Evolutionary conservation across 2,797 vertebrate genomes (phyloP), one percentile per base, ranked within the genome.

Genomic region (Botia almorhae): DNA sequence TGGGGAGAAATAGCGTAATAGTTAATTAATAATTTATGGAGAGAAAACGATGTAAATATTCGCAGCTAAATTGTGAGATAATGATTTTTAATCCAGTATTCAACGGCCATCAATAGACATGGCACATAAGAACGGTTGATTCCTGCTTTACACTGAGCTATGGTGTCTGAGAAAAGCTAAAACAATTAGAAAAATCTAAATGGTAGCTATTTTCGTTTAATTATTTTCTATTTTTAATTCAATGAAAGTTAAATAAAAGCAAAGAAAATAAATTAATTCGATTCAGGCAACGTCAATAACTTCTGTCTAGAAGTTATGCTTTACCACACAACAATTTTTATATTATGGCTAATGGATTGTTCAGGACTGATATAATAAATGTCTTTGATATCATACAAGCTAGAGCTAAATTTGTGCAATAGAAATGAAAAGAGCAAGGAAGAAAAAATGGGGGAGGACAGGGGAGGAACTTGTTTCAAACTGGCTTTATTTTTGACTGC

Each of bases 321-420:
- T 68, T 46, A 58, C 36, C 0, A 0, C 17, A 48, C 21, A 33
- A 1, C n/a, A 60, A 60, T 50, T 11, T 17, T 29, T 69, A n/a
- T 50, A 21, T 69, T 36, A 39, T 50, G 43, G 76, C 60, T 60
- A 78, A 78, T 77, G 53, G 53, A 77, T 60, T 78, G 29, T 69
- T 77, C 7, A 21, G 53, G 17, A 53, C 17, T 6, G 2, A 53
- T 26, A 26, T 26, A 26, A 26, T 26, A 26, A 26, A 26, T 26
- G 23, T 26, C 23, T 26, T 26, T 26, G 23, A 26, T 26, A 26
- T 26, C 23, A 26, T 26, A 26, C 23, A 26, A 33, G 33, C 33
- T 33, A 5, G 0, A 33, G 33, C 33, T 26, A 33, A 33, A 33
- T 3, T 33, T 33, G 12, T 48, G 19, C 10, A 14, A 21, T 26